phyloP scores from a whole-genome alignment of 2,113 vertebrate species.

The Galbula dea region DNA sequence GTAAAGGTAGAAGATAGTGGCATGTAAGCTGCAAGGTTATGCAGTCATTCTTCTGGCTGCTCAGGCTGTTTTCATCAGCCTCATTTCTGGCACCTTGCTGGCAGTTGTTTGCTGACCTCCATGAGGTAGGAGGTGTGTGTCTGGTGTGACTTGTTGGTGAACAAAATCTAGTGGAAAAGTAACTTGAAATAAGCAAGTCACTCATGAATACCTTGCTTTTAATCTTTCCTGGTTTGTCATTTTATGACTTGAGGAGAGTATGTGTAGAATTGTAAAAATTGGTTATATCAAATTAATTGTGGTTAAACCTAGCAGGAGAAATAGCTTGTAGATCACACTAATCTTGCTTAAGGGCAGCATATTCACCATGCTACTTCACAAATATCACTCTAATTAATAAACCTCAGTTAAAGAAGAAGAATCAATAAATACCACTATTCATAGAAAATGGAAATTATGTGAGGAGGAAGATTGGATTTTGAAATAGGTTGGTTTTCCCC shows the following conservation, averaged over 20 bases:
- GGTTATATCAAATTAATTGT: background rate
- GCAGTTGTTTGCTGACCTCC: background rate
- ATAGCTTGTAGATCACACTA: constrained; percentile 14
- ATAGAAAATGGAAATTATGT: constrained; percentile 18
- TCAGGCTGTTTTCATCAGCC: background rate
- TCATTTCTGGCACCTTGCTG: background rate
- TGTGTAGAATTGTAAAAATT: background rate
- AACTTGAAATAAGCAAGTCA: background rate
- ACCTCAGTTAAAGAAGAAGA: constrained; percentile 5
- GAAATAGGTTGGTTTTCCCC: background rate
- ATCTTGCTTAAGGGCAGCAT: constrained; percentile 28
- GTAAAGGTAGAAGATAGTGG: background rate
- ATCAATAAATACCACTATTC: constrained; percentile 42
- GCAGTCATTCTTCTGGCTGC: background rate
- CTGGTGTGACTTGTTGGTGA: background rate
- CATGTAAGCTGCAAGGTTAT: background rate
- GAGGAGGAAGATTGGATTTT: background rate
- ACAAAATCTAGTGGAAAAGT: background rate
- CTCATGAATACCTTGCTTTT: background rate
- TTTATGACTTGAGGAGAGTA: background rate
- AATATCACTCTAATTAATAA: constrained; percentile 53
- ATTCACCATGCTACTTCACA: constrained; percentile 10
- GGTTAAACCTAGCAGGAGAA: constrained; percentile 15
- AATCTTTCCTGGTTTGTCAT: background rate
- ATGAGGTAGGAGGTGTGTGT: background rate